Conservation (phyloP, 2,888 invertebrate genomes). For the Aplocera efformata region DNA sequence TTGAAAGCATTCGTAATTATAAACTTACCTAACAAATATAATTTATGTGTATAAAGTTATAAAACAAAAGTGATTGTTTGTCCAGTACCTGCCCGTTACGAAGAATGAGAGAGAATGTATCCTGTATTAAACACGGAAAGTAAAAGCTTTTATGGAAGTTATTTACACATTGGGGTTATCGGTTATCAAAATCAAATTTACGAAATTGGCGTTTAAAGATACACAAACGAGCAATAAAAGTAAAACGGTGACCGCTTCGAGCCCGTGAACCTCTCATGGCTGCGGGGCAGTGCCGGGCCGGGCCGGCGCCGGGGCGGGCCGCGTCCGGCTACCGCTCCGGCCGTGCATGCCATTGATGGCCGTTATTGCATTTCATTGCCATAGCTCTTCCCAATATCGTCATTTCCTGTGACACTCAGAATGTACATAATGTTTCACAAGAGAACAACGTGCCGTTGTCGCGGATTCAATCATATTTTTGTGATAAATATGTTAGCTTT, state of each 20-base stretch:
- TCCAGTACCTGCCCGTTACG: no score
- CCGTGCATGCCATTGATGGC: background rate
- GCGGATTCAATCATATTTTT: no score
- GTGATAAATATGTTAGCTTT: no score
- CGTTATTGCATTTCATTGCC: conserved; percentile 7
- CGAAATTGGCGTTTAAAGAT: conserved; percentile 7
- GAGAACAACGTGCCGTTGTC: background rate
- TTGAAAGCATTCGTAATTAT: no score
- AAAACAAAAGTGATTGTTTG: no score
- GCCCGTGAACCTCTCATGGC: conserved; percentile 4
- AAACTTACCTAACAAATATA: no score
- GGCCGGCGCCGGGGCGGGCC: background rate
- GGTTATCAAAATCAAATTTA: conserved; percentile 8
- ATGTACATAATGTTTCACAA: conserved; percentile 6
- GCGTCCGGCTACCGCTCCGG: background rate
- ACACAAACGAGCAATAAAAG: conserved; percentile 11
- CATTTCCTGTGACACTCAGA: conserved; percentile 9
- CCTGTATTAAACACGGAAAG: no score
- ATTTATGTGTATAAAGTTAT: no score
- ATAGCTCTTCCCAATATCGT: conserved; percentile 7
- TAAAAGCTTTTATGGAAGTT: no score
- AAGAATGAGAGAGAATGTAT: no score
- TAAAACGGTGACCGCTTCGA: conserved; percentile 1
- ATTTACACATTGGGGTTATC: no score
- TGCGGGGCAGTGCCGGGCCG: background rate